Evolutionary conservation across 2,113 vertebrate species (phyloP).

Genomic region (Dasyornis broadbenti): DNA sequence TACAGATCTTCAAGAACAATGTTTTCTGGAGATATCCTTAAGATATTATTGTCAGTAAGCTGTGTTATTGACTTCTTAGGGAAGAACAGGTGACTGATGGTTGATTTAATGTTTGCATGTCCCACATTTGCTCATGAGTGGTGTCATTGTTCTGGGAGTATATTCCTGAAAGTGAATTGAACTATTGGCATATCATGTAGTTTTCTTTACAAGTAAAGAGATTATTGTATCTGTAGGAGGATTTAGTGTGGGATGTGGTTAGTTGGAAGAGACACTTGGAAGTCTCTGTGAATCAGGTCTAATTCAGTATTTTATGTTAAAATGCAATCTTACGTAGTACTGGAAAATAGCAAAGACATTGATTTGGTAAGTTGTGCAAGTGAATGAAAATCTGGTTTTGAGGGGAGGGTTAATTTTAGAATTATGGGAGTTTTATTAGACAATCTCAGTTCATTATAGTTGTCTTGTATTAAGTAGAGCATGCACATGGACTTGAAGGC

Average conservation of each 20-base stretch:
- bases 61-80: not conserved
- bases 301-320: not conserved
- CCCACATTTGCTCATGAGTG: not conserved
- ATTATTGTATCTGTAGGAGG: not conserved
- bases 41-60: not conserved
- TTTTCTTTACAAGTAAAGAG: not conserved
- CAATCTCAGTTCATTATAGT: not conserved
- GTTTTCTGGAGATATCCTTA: not conserved
- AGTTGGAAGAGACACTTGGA: not conserved
- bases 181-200: not conserved
- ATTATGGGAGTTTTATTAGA: not conserved
- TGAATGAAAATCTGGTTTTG: not conserved
- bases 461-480: not conserved
- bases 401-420: not conserved
- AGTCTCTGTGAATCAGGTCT: not conserved
- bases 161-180: not conserved
- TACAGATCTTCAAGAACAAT: not conserved
- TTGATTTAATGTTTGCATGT: not conserved
- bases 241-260: not conserved
- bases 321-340: not conserved
- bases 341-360: not conserved
- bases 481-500: not conserved
- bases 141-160: not conserved
- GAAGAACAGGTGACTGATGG: not conserved
- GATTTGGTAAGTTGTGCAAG: not conserved